Evolutionary conservation across 2,888 invertebrate genomes (phyloP).

Genomic region (Hyles lineata): DNA sequence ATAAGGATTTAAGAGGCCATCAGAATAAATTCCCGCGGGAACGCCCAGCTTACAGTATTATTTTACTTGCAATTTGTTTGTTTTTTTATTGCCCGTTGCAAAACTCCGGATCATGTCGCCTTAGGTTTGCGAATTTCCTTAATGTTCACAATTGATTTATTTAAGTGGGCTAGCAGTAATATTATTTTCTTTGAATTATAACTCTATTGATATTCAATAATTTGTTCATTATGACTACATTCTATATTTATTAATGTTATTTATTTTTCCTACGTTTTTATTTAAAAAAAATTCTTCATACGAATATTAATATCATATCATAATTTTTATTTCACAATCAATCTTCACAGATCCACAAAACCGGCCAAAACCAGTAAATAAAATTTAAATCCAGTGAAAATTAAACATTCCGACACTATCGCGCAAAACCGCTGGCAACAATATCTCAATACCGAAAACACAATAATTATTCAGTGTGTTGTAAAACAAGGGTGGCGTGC

Average conservation of each 20-base stretch:
- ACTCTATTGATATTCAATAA: no score
- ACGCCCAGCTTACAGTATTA: slow-evolving; percentile 54
- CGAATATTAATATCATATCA: no score
- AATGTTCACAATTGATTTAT: slow-evolving; percentile 2
- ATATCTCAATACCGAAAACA: neutral
- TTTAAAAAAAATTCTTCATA: no score
- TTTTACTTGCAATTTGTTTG: slow-evolving; percentile 78
- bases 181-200: no score
- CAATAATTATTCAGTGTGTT: slow-evolving; percentile 21
- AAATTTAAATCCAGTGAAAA: no score
- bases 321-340: no score
- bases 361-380: no score
- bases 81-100: slow-evolving; percentile 59
- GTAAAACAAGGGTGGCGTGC: slow-evolving; percentile 26
- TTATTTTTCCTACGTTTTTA: no score
- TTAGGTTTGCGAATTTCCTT: slow-evolving; percentile 40
- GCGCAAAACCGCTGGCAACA: neutral
- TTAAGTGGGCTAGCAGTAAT: neutral
- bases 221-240: no score
- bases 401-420: no score
- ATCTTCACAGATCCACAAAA: no score
- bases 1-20: slow-evolving; percentile 78
- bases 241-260: no score
- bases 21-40: slow-evolving; percentile 66
- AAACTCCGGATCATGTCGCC: slow-evolving; percentile 45